A percentile compares a stretch with the other conserved stretches of the same genome.
Conservation (phyloP, 2,113 vertebrate species). For the Rhagologus leucostigma region DNA sequence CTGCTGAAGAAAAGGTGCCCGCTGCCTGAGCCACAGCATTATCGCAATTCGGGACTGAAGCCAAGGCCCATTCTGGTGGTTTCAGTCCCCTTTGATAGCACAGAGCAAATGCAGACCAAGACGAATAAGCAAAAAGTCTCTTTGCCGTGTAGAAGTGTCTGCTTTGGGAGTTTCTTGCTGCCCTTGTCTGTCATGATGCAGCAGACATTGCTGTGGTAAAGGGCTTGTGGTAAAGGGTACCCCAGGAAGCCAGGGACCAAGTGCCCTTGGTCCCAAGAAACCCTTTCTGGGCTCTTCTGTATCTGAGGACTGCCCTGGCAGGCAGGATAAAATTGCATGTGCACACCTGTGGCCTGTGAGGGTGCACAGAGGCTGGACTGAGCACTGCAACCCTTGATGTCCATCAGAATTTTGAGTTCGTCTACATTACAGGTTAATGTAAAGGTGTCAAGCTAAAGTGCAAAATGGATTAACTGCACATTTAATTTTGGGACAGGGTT, state of each 20-base stretch:
- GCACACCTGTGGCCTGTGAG: neutral
- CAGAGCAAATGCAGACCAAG: neutral
- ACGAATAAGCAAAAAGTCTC: neutral
- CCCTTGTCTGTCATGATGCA: neutral
- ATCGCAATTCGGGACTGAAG: neutral
- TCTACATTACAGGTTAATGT: neutral
- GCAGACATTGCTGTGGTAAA: neutral
- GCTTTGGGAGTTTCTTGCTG: neutral
- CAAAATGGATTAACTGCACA: neutral
- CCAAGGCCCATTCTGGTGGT: neutral
- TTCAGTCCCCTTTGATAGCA: neutral
- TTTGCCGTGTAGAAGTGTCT: neutral
- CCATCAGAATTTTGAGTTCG: neutral
- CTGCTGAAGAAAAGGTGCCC: neutral
- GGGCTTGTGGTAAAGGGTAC: neutral
- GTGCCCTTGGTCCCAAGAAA: neutral
- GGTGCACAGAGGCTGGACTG: neutral
- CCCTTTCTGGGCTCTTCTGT: neutral
- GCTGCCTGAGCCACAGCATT: neutral
- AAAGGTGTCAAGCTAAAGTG: neutral
- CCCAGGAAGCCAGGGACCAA: neutral
- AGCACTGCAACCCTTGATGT: neutral
- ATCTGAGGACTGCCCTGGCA: neutral
- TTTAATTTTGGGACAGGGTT: neutral
- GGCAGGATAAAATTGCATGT: neutral